phyloP scores from a whole-genome alignment of 2,888 invertebrate species.

The Calameuta pallipes region DNA sequence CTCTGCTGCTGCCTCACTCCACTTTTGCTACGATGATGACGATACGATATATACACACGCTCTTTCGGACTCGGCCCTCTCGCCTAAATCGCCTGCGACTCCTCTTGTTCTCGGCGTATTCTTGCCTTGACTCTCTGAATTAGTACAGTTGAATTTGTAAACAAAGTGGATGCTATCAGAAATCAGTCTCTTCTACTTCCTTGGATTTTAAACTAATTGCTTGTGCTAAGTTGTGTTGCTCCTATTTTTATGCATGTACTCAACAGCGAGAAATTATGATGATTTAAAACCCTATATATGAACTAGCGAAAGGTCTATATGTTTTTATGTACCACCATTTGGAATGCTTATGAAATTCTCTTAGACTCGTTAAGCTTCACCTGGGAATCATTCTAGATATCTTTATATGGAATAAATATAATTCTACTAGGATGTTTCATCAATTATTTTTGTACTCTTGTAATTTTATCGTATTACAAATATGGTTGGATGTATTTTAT shows the following conservation, averaged over 20 bases:
- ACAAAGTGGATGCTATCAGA: not conserved
- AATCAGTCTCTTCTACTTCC: not conserved
- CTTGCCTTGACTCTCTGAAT: not conserved
- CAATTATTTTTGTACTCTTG: not conserved
- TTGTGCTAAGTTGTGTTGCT: not conserved
- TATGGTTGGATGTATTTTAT: not conserved
- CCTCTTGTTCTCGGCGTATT: not conserved
- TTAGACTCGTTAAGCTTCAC: not conserved
- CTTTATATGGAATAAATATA: not conserved
- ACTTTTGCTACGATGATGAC: conserved; percentile 49
- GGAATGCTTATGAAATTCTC: not conserved
- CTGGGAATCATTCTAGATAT: not conserved
- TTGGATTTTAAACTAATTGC: not conserved
- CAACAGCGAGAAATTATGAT: not conserved
- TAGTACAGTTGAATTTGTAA: not conserved
- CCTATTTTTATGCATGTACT: not conserved
- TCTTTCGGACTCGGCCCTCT: not conserved
- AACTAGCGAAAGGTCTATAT: not conserved
- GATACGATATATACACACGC: conserved; percentile 44
- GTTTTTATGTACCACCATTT: not conserved
- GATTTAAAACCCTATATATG: not conserved
- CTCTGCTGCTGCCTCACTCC: conserved; percentile 66
- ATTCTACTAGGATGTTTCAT: not conserved
- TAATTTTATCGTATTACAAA: not conserved
- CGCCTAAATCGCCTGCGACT: not conserved